Conservation (phyloP, 2,888 invertebrate genomes). For the Ceraclea dissimilis region DNA sequence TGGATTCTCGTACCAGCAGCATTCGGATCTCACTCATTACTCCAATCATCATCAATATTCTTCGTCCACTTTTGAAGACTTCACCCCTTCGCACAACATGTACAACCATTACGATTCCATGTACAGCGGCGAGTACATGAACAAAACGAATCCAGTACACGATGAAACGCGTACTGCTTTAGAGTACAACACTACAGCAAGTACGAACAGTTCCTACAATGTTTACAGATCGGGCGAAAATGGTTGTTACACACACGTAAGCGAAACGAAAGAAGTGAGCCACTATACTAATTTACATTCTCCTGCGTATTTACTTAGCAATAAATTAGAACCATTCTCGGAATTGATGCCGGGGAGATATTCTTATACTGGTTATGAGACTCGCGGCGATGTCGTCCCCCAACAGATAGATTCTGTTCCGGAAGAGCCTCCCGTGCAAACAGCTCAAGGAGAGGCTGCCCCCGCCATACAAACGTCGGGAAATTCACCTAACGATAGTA, state of each 20-base stretch:
- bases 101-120: constrained; percentile 47
- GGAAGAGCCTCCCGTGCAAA: constrained; percentile 27
- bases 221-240: constrained; percentile 37
- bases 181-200: constrained; percentile 33
- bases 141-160: constrained; percentile 34
- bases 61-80: constrained; percentile 47
- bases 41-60: constrained; percentile 48
- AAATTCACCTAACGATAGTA: constrained; percentile 30
- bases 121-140: constrained; percentile 39
- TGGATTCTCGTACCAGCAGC: constrained; percentile 38
- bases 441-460: constrained; percentile 18
- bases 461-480: too few relatives aligned
- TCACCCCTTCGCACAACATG: constrained; percentile 46
- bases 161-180: constrained; percentile 23
- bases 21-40: constrained; percentile 31
- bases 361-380: constrained; percentile 45
- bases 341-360: constrained; percentile 54
- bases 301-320: constrained; percentile 49
- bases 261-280: constrained; percentile 44
- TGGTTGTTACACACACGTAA: constrained; percentile 36
- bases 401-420: constrained; percentile 17
- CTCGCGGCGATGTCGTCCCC: constrained; percentile 35
- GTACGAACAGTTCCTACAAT: constrained; percentile 29
- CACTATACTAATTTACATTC: constrained; percentile 64
- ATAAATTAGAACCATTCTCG: constrained; percentile 64